phyloP scores from a whole-genome alignment of 2,113 vertebrate species.

The Danionella cerebrum region DNA sequence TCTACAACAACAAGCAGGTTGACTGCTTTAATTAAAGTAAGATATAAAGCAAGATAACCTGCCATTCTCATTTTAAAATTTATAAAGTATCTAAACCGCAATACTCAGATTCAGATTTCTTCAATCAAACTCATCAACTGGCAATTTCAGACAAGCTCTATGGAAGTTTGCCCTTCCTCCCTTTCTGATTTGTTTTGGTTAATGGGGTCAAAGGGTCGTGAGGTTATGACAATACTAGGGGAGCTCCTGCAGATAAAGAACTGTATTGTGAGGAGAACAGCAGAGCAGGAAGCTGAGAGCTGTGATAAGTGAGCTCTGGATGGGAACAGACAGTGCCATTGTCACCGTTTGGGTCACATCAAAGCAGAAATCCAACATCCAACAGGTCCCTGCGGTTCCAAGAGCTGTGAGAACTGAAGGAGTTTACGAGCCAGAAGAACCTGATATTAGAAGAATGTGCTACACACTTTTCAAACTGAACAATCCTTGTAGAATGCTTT shows the following conservation, averaged over 20 bases:
- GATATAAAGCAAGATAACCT: too few species aligned
- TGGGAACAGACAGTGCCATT: conserved; percentile 10
- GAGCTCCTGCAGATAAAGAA: conserved; percentile 44
- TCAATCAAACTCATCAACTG: background rate
- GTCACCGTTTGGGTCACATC: conserved; percentile 26
- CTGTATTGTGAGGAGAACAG: conserved; percentile 41
- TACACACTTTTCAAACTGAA: too few species aligned
- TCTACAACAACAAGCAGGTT: too few species aligned
- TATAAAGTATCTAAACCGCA: too few species aligned
- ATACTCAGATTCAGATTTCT: background rate
- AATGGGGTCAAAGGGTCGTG: conserved; percentile 42
- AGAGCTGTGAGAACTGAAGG: conserved; percentile 2
- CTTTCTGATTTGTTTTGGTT: background rate
- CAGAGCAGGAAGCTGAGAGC: conserved; percentile 40
- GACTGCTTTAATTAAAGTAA: too few species aligned
- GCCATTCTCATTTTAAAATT: too few species aligned
- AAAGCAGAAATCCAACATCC: conserved; percentile 20
- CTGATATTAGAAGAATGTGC: background rate
- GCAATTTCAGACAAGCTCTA: background rate
- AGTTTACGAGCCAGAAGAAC: background rate
- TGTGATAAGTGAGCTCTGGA: conserved; percentile 44
- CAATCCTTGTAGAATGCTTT: too few species aligned
- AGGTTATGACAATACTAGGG: conserved; percentile 52
- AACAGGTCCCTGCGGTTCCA: conserved; percentile 21
- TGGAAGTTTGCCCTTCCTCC: background rate